These are phyloP conservation scores for Danio kyathit DNA, from an alignment of 2,797 vertebrate genomes.

Conservation along the genomic window DNA sequence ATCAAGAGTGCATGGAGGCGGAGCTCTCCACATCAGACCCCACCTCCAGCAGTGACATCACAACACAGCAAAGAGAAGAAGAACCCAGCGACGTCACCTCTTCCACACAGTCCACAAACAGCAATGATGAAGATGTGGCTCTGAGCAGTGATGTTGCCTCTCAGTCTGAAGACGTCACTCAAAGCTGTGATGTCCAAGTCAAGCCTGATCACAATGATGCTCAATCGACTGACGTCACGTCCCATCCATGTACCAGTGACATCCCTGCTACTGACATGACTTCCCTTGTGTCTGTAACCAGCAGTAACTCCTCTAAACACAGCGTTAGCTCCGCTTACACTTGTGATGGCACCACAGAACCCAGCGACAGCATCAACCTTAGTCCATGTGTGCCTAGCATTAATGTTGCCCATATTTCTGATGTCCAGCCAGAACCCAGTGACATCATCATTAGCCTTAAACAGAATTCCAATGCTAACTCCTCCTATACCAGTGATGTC, in stretches of 20 bases:
- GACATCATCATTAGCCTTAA: not conserved
- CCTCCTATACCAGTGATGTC: not conserved
- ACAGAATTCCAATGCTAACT: not conserved
- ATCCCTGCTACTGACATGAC: not conserved
- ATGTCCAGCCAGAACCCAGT: slow-evolving; percentile 1
- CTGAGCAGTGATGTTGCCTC: slow-evolving; percentile 7
- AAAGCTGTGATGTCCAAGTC: slow-evolving; percentile 33
- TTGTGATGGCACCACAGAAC: slow-evolving; percentile 17
- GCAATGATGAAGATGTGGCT: slow-evolving; percentile 16
- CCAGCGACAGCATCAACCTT: not conserved
- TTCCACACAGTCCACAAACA: slow-evolving; percentile 27
- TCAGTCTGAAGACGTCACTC: slow-evolving; percentile 11
- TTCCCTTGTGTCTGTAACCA: not conserved
- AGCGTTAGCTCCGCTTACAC: not conserved
- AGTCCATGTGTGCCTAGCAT: not conserved
- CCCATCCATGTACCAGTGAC: slow-evolving; percentile 7
- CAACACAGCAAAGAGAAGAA: not conserved
- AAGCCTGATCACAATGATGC: not conserved
- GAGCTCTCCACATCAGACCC: slow-evolving; percentile 19
- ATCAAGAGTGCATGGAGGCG: slow-evolving; percentile 42
- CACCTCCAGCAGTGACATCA: slow-evolving; percentile 39
- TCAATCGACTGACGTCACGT: not conserved
- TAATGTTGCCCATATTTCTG: not conserved
- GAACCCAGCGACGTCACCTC: slow-evolving; percentile 53
- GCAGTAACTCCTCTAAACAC: not conserved